Conservation (phyloP, 2,888 invertebrate species). For the Cyclophora punctaria region DNA sequence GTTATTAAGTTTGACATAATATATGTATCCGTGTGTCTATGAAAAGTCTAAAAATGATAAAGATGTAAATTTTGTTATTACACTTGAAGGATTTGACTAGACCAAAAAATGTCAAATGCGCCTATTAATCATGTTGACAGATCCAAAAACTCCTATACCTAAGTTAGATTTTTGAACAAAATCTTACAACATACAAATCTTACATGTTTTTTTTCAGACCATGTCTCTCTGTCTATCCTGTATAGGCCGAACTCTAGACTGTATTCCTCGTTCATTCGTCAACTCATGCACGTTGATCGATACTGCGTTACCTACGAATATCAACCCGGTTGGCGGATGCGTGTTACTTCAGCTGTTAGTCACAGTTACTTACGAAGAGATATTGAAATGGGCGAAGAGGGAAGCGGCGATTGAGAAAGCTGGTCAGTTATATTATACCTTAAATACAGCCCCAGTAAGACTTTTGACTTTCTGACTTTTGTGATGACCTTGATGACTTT, state of each 20-base stretch:
- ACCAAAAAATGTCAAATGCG: too few relatives aligned
- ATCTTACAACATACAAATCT: neutral
- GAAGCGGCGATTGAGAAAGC: conserved; percentile 47
- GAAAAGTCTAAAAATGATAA: too few relatives aligned
- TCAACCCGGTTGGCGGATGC: conserved; percentile 81
- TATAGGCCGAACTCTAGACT: conserved; percentile 80
- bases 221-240: conserved; percentile 81
- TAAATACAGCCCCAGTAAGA: too few relatives aligned
- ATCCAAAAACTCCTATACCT: too few relatives aligned
- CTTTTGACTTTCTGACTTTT: too few relatives aligned
- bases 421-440: conserved; percentile 25
- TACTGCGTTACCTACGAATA: conserved; percentile 80
- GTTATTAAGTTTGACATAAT: too few relatives aligned
- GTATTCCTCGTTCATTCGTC: conserved; percentile 75
- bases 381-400: conserved; percentile 68
- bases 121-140: too few relatives aligned
- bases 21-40: too few relatives aligned
- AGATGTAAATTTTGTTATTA: too few relatives aligned
- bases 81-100: too few relatives aligned
- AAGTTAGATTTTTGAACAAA: too few relatives aligned
- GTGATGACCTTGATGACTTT: too few relatives aligned
- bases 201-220: conserved; percentile 49
- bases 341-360: conserved; percentile 82
- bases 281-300: conserved; percentile 78
- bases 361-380: conserved; percentile 80